phyloP scores from a whole-genome alignment of 1,140 invertebrate species.

The Euglossa dilemma region DNA sequence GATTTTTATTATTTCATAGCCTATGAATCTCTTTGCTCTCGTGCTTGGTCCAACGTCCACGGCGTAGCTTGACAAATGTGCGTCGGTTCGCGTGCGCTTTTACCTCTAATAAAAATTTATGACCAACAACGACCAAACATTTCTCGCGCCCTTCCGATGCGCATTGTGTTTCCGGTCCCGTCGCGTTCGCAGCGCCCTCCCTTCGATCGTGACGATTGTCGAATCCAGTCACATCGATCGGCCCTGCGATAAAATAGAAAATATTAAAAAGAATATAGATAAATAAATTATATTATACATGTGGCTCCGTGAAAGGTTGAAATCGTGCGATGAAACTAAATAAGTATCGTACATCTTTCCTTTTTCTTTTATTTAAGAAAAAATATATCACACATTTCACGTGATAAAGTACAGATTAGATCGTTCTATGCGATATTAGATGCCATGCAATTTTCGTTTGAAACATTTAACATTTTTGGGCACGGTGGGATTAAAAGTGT shows the following conservation, averaged over 20 bases:
- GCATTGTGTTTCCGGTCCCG: not conserved
- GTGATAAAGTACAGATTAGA: no score
- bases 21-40: conserved; percentile 30
- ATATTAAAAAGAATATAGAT: no score
- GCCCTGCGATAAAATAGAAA: not conserved
- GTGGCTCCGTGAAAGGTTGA: no score
- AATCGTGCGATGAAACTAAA: no score
- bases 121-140: conserved; percentile 18
- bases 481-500: no score
- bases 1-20: conserved; percentile 35
- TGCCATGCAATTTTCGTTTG: no score
- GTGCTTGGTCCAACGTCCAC: not conserved
- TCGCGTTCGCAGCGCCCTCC: not conserved
- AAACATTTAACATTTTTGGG: no score
- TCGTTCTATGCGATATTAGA: no score
- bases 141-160: not conserved
- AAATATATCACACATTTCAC: no score
- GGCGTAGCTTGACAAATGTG: conserved; percentile 14
- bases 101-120: conserved; percentile 39
- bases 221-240: not conserved
- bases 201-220: not conserved
- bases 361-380: no score
- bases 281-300: no score
- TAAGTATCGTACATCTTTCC: no score
- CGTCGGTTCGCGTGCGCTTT: not conserved